Base-by-base conservation (phyloP, 2,888 invertebrate genomes). In the Drosophila silvestris region DNA sequence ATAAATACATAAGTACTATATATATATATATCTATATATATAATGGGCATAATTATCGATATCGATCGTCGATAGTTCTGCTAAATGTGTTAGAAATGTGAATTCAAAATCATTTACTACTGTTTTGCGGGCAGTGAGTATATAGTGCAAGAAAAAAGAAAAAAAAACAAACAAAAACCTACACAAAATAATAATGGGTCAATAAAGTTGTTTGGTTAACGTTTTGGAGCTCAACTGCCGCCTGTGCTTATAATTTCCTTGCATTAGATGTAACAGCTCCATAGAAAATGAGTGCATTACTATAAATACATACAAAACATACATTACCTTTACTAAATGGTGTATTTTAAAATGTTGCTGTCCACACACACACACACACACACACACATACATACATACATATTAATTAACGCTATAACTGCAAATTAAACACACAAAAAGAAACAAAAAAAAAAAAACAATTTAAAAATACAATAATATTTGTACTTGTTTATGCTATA, bases 301-400 rank as follows among this genome's bases (percentile, higher is more conserved):
- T 67, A 41, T 66, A 60, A 39, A 47, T 16, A 26, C 47, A 58
- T 54, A 59, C 33, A 65, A 68, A 54, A 37, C 39, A 53, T 28
- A 73, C 44, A 69, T 69, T 61, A 70, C 57, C 71, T 68, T 52
- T 60, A 67, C 37, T 72, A 69, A 89, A 80, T 82, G 76, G 77
- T 85, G 77, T 83, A 77, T 86, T 83, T 80, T 77, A 58, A 83
- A 86, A 81, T 87, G 67, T 89, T 89, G 88, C 88, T 87, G 90
- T 89, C 88, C 82, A 84, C 78, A 69, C 32, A 56, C 51, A 75
- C 67, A 57, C 54, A 65, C 72, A 72, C 70, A 79, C 33, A 33
- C 32, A 32, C 88, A 32, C 88, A 89, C 77, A 69, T 32, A 56
- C 39, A 75, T 67, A 57, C 54, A 65, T 74, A 72, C 70, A 79